phyloP scores from a whole-genome alignment of 2,797 vertebrate genomes.

The Chiroxiphia lanceolata region DNA sequence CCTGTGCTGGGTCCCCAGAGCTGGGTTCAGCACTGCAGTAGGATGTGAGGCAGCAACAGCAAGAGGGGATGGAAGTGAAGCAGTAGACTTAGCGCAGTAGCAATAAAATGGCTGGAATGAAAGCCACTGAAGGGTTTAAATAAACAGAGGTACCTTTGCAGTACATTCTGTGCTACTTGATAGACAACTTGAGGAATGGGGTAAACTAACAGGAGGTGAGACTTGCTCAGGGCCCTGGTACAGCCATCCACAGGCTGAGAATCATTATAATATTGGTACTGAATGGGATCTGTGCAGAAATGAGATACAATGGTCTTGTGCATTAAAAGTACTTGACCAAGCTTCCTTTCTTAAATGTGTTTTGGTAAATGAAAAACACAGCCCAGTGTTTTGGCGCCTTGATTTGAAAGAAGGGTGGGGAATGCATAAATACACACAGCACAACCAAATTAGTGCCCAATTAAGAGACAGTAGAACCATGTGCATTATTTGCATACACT shows the following conservation, averaged over 20 bases:
- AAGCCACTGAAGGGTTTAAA: background rate
- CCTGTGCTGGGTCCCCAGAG: background rate
- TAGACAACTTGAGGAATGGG: background rate
- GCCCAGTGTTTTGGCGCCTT: background rate
- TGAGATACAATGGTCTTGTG: background rate
- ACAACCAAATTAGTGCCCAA: background rate
- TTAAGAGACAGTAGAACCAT: background rate
- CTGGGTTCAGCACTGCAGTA: background rate
- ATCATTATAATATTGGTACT: background rate
- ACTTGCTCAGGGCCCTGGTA: background rate
- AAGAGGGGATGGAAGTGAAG: background rate
- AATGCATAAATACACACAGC: background rate
- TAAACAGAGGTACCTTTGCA: background rate
- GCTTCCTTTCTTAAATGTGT: background rate
- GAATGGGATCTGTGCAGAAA: background rate
- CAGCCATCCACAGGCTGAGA: accelerated
- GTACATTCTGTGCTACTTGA: background rate
- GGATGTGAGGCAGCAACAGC: background rate
- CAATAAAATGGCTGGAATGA: background rate
- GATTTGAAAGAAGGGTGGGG: background rate
- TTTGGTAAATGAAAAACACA: background rate
- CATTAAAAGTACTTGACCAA: background rate
- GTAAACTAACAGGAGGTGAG: background rate
- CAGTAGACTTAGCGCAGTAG: background rate
- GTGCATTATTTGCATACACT: background rate